Conservation (phyloP, 2,888 invertebrate species). For the Candidula unifasciata region DNA sequence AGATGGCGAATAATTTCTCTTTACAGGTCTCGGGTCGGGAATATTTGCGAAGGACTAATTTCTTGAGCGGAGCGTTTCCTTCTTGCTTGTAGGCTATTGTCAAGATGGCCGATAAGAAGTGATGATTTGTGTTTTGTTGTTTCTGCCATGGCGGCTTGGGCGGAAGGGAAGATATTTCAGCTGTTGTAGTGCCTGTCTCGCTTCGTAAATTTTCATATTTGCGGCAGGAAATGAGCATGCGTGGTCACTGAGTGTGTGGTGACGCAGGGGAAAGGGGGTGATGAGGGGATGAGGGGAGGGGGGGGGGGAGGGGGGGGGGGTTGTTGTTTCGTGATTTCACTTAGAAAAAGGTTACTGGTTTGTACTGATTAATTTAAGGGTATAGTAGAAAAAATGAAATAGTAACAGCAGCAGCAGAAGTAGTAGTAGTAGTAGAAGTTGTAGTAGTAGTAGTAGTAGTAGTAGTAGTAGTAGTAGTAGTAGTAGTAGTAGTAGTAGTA, state of each 20-base stretch:
- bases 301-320: neutral
- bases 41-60: neutral
- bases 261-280: no score
- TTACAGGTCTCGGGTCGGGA: neutral
- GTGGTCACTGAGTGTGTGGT: neutral
- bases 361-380: no score
- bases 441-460: no score
- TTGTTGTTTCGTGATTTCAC: no score
- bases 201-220: neutral
- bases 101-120: neutral
- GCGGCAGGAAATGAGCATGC: neutral
- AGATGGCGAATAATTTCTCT: neutral
- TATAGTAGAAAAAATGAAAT: no score
- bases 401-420: no score
- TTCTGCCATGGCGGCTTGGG: neutral
- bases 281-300: no score
- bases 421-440: no score
- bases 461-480: no score
- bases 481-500: neutral
- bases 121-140: constrained; percentile 20
- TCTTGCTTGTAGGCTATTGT: neutral
- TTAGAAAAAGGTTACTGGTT: no score
- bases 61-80: neutral
- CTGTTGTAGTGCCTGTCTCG: neutral
- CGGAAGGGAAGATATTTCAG: constrained; percentile 4